Conservation (phyloP, 2,888 invertebrate species). For the Vesta saturnalis region DNA sequence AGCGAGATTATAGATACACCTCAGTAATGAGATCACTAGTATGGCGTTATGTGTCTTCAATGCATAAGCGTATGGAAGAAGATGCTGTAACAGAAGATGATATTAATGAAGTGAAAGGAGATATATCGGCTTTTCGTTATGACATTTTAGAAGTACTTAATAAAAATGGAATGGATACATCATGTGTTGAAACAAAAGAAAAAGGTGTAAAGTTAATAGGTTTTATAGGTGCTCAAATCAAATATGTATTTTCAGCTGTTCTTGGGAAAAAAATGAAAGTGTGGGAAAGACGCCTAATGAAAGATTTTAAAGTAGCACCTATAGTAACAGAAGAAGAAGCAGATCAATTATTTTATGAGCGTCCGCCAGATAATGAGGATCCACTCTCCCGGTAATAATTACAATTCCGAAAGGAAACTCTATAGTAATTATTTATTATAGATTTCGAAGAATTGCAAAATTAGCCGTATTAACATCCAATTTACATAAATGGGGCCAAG, state of each 20-base stretch:
- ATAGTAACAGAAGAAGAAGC: slow-evolving; percentile 71
- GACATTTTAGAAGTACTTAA: slow-evolving; percentile 90
- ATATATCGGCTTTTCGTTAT: slow-evolving; percentile 90
- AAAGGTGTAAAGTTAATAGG: slow-evolving; percentile 65
- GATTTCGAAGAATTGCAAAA: slow-evolving; percentile 79
- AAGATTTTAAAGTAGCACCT: slow-evolving; percentile 87
- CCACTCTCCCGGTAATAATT: slow-evolving; percentile 65
- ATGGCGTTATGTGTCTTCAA: slow-evolving; percentile 90
- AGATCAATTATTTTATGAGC: slow-evolving; percentile 56
- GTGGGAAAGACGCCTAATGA: slow-evolving; percentile 89
- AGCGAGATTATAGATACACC: slow-evolving; percentile 76
- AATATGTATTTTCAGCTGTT: slow-evolving; percentile 64
- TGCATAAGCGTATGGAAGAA: slow-evolving; percentile 85
- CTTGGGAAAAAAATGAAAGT: slow-evolving; percentile 82
- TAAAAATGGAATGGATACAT: slow-evolving; percentile 88
- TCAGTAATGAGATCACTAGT: slow-evolving; percentile 90
- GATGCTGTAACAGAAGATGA: slow-evolving; percentile 93
- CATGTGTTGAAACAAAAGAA: slow-evolving; percentile 77
- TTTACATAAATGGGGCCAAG: slow-evolving; percentile 79
- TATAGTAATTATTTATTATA: slow-evolving; percentile 44
- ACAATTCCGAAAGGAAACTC: too few species aligned
- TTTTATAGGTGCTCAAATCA: neutral
- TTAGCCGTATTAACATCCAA: slow-evolving; percentile 76
- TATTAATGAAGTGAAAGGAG: slow-evolving; percentile 93
- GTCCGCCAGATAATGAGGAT: slow-evolving; percentile 66